Conservation (phyloP, 2,888 invertebrate genomes). For the Eupeodes luniger region DNA sequence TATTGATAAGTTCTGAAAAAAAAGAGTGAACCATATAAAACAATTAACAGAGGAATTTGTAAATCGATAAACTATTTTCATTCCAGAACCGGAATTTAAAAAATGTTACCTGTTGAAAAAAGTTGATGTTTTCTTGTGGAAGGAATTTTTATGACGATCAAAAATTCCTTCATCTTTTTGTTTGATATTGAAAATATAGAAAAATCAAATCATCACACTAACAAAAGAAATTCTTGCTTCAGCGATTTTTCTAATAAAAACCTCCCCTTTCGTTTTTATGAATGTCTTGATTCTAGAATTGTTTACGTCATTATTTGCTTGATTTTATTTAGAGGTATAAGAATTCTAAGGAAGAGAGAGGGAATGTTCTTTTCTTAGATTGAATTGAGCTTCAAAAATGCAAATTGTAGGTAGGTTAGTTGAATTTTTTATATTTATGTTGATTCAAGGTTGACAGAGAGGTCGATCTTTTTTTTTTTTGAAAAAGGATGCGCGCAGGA, state of each 20-base stretch:
- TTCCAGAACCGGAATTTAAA: too few species aligned
- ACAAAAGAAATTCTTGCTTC: conserved; percentile 29
- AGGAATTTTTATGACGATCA: neutral
- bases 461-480: neutral
- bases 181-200: neutral
- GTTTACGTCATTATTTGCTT: conserved; percentile 22
- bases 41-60: conserved; percentile 1
- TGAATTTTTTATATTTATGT: neutral
- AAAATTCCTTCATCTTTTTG: neutral
- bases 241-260: conserved; percentile 26
- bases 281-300: neutral
- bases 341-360: neutral
- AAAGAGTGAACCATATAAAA: neutral
- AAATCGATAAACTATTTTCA: conserved; percentile 33
- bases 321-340: neutral
- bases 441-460: neutral
- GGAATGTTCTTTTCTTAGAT: neutral
- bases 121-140: too few species aligned
- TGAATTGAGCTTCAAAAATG: conserved; percentile 9
- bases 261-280: neutral
- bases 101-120: too few species aligned
- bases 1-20: neutral
- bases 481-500: neutral
- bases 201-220: neutral
- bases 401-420: conserved; percentile 3